Percentiles rank a stretch among this genome's conserved stretches.
These are phyloP conservation scores for Bovichtus variegatus DNA, from an alignment of 2,797 vertebrate species.

Conservation along the genomic window DNA sequence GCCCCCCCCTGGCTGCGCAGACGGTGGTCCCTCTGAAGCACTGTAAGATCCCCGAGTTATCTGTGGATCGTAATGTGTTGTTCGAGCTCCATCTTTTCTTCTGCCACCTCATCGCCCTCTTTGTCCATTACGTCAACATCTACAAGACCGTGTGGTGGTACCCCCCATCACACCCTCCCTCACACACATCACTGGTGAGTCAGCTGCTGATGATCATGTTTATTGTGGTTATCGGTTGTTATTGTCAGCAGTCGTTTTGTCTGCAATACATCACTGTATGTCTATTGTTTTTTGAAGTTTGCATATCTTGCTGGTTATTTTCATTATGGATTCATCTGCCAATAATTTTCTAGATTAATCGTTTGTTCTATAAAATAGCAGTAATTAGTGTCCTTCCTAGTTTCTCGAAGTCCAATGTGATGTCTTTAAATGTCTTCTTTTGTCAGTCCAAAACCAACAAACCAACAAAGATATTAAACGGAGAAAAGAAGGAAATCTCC, in stretches of 20 bases:
- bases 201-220: background rate
- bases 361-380: too few relatives aligned
- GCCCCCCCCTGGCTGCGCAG: slow-evolving; percentile 95
- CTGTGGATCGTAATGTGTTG: slow-evolving; percentile 91
- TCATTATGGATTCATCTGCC: too few relatives aligned
- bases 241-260: background rate
- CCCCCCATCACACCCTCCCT: slow-evolving; percentile 94
- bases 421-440: too few relatives aligned
- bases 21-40: slow-evolving; percentile 95
- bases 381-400: too few relatives aligned
- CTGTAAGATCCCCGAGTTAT: slow-evolving; percentile 97
- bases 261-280: background rate
- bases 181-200: slow-evolving; percentile 96
- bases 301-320: background rate
- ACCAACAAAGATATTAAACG: too few relatives aligned
- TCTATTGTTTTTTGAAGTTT: background rate
- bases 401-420: too few relatives aligned
- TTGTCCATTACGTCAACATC: slow-evolving; percentile 99
- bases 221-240: background rate
- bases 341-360: too few relatives aligned
- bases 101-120: slow-evolving; percentile 96
- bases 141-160: slow-evolving; percentile 99
- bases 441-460: too few relatives aligned
- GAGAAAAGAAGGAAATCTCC: too few relatives aligned
- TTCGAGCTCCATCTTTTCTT: slow-evolving; percentile 98